Percentiles rank a stretch among this genome's conserved stretches.
Conservation (phyloP, 64 coral and sea anemone genomes). For the Stichodactyla mertensii region DNA sequence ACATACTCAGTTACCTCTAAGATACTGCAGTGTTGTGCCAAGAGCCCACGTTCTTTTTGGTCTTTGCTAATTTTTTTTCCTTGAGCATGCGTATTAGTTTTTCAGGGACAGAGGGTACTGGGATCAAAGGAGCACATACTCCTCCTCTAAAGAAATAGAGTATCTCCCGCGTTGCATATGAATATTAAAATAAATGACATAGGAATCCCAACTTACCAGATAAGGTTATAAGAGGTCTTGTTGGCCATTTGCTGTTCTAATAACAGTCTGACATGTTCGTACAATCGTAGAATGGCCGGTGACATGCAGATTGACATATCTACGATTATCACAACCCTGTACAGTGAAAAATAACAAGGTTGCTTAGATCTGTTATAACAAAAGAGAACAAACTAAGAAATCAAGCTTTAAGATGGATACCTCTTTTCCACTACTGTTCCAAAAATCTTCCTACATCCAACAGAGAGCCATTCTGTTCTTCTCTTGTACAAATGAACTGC, state of each 20-base stretch:
- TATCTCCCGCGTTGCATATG: too few relatives aligned
- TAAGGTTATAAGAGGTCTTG: slow-evolving; percentile 93
- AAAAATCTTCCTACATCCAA: slow-evolving; percentile 75
- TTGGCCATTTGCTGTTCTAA: slow-evolving; percentile 99
- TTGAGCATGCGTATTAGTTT: too few relatives aligned
- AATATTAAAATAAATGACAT: not conserved
- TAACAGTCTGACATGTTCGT: slow-evolving; percentile 67
- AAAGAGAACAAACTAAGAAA: not conserved
- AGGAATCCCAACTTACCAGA: slow-evolving; percentile 63
- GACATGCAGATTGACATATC: slow-evolving; percentile 96
- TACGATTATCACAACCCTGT: slow-evolving; percentile 85
- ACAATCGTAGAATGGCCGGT: slow-evolving; percentile 49
- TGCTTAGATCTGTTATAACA: not conserved
- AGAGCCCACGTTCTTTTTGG: too few relatives aligned
- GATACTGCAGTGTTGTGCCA: too few relatives aligned
- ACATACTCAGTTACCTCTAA: too few relatives aligned
- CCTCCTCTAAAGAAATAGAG: too few relatives aligned
- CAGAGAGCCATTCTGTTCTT: slow-evolving; percentile 81
- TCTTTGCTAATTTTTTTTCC: too few relatives aligned
- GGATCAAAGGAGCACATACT: too few relatives aligned
- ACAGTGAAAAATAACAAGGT: not conserved
- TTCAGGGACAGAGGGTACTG: too few relatives aligned
- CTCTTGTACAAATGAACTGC: slow-evolving; percentile 90
- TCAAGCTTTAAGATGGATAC: slow-evolving; percentile 11
- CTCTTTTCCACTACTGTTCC: slow-evolving; percentile 93